These are phyloP conservation scores for Nannoperca obscura DNA, from an alignment of 2,797 vertebrate species.

Conservation along the genomic window DNA sequence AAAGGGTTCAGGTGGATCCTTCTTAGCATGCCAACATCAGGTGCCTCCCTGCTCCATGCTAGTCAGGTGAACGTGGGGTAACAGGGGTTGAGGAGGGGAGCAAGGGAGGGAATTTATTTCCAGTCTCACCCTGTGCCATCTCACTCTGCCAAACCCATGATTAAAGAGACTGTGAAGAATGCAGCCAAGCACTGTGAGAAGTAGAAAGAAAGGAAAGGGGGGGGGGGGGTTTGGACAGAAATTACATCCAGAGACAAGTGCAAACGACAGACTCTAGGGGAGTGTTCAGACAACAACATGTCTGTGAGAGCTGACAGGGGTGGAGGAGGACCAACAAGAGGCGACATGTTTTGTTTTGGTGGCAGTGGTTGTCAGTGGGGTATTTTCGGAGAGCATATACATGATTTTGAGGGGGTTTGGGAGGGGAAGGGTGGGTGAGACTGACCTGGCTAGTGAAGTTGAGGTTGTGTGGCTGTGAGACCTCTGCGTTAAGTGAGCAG, in stretches of 20 bases:
- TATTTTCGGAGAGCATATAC: conserved; percentile 43
- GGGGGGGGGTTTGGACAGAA: conserved; percentile 45
- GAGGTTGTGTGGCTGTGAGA: conserved; percentile 61
- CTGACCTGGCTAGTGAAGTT: conserved; percentile 48
- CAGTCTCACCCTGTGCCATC: conserved; percentile 20
- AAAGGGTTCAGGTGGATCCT: conserved; percentile 38
- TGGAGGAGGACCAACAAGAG: conserved; percentile 49
- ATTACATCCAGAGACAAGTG: conserved; percentile 58
- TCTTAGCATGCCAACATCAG: conserved; percentile 69
- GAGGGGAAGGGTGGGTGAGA: not conserved
- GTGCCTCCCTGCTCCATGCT: conserved; percentile 49
- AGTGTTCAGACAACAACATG: conserved; percentile 55
- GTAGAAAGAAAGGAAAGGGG: conserved; percentile 27
- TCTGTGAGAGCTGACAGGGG: conserved; percentile 46
- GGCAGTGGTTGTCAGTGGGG: conserved; percentile 22
- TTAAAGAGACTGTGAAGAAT: conserved; percentile 48
- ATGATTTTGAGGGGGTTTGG: conserved; percentile 41
- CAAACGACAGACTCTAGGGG: conserved; percentile 40
- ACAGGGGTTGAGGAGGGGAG: conserved; percentile 35
- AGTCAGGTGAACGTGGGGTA: conserved; percentile 43
- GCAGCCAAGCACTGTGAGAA: conserved; percentile 57
- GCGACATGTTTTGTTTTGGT: conserved; percentile 42
- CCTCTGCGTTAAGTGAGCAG: conserved; percentile 72
- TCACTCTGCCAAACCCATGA: conserved; percentile 50
- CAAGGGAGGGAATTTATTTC: conserved; percentile 21